Evolutionary conservation across 2,113 vertebrate species (phyloP), one percentile per base, ranked within the genome.

Genomic region (Microtus ochrogaster): DNA sequence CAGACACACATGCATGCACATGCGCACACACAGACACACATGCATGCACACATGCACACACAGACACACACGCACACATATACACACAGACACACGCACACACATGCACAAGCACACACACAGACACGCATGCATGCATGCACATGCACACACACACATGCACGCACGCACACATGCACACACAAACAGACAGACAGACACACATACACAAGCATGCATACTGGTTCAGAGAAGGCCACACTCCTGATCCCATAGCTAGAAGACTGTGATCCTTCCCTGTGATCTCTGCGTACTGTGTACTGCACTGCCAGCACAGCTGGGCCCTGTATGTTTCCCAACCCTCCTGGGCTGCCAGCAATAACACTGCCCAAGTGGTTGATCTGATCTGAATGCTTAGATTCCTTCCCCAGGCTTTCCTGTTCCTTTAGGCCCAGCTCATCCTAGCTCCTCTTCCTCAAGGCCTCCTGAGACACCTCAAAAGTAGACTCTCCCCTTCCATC

Each of bases 1-100:
- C 6, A 58, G 1, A 0, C 4, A 41, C 14, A 36, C 14, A 47
- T 1, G 7, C 44, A 47, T 7, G 1, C 2, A 1, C 7, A 1
- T 36, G 36, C 8, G 5, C 1, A 9, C 47, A 49, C 1, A 44
- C 41, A 49, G 9, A 72, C 0, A 7, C 33, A 73, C 2, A 22
- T 33, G n/a, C 7, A 11, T n/a, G n/a, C n/a, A 39, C 8, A 26
- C 61, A 63, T 7, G 5, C 1, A 9, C 47, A 49, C 1, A 44
- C 41, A 49, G 9, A 72, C 0, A 7, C 33, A 73, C 2, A 22
- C n/a, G n/a, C 7, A 11, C 72, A 28, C 12, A 63, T 2, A 1
- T 3, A 5, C 49, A 47, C 8, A 58, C 41, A 47, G 4, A 41
- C 14, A 36, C 72, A 28, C 5, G 52, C 3, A 1, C 55, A 21